A percentile compares a stretch with the other conserved stretches of the same genome.
Evolutionary conservation across 2,797 vertebrate species (phyloP).

Genomic region (Falco naumanni): DNA sequence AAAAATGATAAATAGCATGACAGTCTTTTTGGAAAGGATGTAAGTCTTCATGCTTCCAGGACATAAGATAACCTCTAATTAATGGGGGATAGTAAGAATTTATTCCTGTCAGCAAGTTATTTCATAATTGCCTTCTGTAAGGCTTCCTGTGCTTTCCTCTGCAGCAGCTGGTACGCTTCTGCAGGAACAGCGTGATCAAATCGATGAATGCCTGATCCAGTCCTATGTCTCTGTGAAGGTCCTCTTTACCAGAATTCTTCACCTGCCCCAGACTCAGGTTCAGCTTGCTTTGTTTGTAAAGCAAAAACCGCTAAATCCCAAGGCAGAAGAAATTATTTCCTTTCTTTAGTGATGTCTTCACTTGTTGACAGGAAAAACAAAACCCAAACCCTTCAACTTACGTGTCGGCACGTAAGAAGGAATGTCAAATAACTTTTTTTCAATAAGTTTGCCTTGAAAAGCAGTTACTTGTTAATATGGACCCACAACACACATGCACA

Average conservation of each 20-base stretch:
- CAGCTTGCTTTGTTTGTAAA: background rate
- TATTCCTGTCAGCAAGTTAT: slow-evolving; percentile 60
- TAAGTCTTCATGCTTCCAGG: slow-evolving; percentile 29
- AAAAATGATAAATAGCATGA: slow-evolving; percentile 2
- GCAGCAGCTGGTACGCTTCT: slow-evolving; percentile 33
- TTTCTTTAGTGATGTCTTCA: background rate
- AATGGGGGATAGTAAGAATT: slow-evolving; percentile 37
- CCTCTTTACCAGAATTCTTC: background rate
- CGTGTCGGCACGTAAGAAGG: background rate
- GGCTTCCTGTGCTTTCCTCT: slow-evolving; percentile 31
- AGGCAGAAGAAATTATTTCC: background rate
- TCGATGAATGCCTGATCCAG: background rate
- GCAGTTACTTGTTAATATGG: background rate
- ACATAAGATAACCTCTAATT: slow-evolving; percentile 66
- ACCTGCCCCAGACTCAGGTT: background rate
- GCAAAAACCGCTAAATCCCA: background rate
- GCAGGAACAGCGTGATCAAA: background rate
- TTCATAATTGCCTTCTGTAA: slow-evolving; percentile 49
- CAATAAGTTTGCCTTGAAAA: background rate
- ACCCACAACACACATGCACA: accelerated
- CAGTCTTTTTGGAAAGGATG: slow-evolving; percentile 55
- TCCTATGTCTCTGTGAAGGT: background rate
- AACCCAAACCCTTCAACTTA: background rate
- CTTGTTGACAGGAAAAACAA: background rate
- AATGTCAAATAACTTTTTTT: background rate